Evolutionary conservation across 37 sponge, comb jelly and placozoan species (phyloP).

Genomic region (Aplysina aerophoba): DNA sequence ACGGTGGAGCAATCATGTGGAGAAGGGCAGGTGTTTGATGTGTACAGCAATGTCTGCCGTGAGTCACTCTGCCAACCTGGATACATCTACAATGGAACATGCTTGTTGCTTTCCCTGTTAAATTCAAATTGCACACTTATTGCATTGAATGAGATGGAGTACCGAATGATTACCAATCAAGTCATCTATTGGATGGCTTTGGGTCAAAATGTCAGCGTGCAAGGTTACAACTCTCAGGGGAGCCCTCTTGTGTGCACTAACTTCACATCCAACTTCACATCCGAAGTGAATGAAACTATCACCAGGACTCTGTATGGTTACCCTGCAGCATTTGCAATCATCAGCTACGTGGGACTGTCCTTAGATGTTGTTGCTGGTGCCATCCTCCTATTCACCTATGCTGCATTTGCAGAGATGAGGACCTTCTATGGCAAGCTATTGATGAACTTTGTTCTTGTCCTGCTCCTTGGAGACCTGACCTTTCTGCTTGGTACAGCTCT

Average conservation of each 20-base stretch:
- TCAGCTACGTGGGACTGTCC: constrained; percentile 63
- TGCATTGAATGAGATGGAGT: too few species aligned
- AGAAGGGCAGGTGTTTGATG: too few species aligned
- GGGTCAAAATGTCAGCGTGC: not conserved
- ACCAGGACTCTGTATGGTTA: not conserved
- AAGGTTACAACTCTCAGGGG: not conserved
- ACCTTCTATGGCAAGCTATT: constrained; percentile 49
- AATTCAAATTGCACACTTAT: too few species aligned
- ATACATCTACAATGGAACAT: too few species aligned
- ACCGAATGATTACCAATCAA: too few species aligned
- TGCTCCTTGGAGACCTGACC: constrained; percentile 36
- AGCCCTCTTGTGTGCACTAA: constrained; percentile 22
- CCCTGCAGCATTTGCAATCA: not conserved
- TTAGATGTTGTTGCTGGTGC: constrained; percentile 48
- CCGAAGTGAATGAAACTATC: not conserved
- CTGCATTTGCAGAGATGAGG: constrained; percentile 51
- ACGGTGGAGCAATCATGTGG: too few species aligned
- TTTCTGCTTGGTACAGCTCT: constrained; percentile 32
- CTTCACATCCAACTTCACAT: constrained; percentile 13
- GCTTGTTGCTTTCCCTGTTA: too few species aligned
- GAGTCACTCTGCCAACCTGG: too few species aligned
- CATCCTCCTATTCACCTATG: constrained; percentile 51
- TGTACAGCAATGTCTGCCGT: too few species aligned
- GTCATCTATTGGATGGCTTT: too few species aligned
- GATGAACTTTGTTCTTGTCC: constrained; percentile 47